Percentiles rank a stretch among this genome's conserved stretches.
Evolutionary conservation across 2,888 invertebrate genomes (phyloP).

Genomic region (Boloria euphrosyne): DNA sequence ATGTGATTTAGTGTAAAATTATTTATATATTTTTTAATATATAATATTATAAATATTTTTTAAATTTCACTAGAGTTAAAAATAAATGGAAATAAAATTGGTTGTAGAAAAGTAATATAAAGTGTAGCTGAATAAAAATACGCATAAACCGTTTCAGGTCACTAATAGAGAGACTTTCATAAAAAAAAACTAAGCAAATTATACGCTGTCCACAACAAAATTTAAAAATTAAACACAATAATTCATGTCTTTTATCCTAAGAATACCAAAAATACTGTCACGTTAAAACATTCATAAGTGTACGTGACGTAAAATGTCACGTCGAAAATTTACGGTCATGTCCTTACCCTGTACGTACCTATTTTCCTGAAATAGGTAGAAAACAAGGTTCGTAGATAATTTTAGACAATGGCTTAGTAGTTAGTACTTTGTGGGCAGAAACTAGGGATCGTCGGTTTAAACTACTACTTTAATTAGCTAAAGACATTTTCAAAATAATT

Average conservation of each 20-base stretch:
- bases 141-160: no score
- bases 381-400: slow-evolving; percentile 10
- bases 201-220: background rate
- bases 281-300: slow-evolving; percentile 18
- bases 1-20: no score
- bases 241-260: slow-evolving; percentile 16
- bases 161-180: background rate
- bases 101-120: no score
- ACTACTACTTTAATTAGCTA: no score
- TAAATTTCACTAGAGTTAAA: no score
- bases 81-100: no score
- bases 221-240: background rate
- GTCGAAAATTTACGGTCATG: slow-evolving; percentile 22
- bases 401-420: background rate
- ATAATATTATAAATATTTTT: no score
- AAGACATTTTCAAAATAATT: no score
- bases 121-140: no score
- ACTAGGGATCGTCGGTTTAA: no score
- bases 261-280: slow-evolving; percentile 13
- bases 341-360: slow-evolving; percentile 11
- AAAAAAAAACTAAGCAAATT: background rate
- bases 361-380: slow-evolving; percentile 7
- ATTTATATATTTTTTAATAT: no score
- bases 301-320: slow-evolving; percentile 25
- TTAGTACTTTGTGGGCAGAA: no score